Conservation (phyloP, 2,797 vertebrate species). For the Galaxias olidus region DNA sequence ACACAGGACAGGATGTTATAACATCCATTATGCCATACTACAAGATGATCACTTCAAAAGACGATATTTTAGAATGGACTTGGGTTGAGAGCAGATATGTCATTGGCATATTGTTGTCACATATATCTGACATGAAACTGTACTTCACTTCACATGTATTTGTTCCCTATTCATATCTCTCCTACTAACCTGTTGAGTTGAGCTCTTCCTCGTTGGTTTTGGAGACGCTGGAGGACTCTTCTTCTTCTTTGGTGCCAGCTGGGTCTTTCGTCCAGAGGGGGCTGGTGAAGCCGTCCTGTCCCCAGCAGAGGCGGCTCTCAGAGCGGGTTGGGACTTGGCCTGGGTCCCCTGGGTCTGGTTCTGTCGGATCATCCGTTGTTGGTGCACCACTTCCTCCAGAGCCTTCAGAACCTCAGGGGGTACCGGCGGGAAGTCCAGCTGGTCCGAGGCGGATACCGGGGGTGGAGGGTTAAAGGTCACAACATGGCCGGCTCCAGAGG, state of each 20-base stretch:
- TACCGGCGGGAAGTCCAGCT: constrained; percentile 44
- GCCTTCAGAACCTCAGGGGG: constrained; percentile 45
- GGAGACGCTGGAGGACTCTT: background rate
- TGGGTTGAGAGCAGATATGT: too few relatives aligned
- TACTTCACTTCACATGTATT: too few relatives aligned
- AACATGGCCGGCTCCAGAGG: too few relatives aligned
- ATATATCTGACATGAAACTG: too few relatives aligned
- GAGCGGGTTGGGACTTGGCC: background rate
- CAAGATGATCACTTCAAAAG: too few relatives aligned
- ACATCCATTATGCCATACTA: too few relatives aligned
- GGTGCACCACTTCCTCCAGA: constrained; percentile 54
- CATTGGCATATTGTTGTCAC: too few relatives aligned
- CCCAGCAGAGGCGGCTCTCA: background rate
- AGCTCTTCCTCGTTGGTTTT: constrained; percentile 19
- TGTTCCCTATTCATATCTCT: too few relatives aligned
- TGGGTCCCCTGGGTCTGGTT: background rate
- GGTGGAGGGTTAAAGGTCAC: too few relatives aligned
- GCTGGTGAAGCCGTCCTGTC: background rate
- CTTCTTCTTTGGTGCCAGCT: constrained; percentile 19
- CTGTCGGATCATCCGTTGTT: constrained; percentile 42
- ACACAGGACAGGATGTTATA: too few relatives aligned
- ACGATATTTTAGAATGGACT: too few relatives aligned
- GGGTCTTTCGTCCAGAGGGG: background rate
- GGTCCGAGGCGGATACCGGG: too few relatives aligned
- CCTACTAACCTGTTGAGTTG: background rate